These are phyloP conservation scores for Ceratina calcarata DNA, from an alignment of 1,140 invertebrate species.

Conservation along the genomic window DNA sequence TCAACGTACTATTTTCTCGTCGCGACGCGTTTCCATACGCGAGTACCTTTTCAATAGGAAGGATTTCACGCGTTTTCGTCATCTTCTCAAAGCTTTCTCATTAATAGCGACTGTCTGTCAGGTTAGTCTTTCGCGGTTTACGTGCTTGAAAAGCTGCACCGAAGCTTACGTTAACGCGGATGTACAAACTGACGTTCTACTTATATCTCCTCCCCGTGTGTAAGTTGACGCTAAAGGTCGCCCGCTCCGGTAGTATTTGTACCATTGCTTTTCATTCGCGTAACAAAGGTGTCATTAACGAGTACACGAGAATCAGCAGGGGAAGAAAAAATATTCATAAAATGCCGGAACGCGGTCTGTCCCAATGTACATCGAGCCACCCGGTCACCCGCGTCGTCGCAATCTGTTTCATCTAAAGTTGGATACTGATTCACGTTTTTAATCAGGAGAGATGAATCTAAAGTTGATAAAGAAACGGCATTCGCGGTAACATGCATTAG, in stretches of 20 bases:
- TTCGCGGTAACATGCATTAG: constrained; percentile 14
- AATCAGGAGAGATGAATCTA: no score
- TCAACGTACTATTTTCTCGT: not conserved
- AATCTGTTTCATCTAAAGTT: not conserved
- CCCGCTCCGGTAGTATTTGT: constrained; percentile 2
- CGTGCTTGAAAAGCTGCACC: not conserved
- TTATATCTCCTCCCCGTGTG: not conserved
- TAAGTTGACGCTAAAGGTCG: constrained; percentile 10
- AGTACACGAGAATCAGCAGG: not conserved
- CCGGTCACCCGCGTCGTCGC: not conserved
- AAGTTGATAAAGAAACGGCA: not conserved
- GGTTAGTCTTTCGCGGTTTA: not conserved
- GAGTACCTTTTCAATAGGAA: not conserved
- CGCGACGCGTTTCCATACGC: not conserved
- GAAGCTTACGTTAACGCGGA: not conserved
- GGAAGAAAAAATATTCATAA: not conserved
- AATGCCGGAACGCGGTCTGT: no score
- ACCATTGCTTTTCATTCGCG: constrained; percentile 4
- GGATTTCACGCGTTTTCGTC: not conserved
- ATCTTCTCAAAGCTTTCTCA: not conserved
- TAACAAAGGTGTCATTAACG: constrained; percentile 6
- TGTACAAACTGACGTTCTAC: not conserved
- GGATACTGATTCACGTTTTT: not conserved
- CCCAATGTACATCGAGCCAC: no score
- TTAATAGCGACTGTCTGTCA: no score